Evolutionary conservation across 1,140 invertebrate genomes (phyloP), one percentile per base, ranked within the genome.

Genomic region (Drosophila novamexicana): DNA sequence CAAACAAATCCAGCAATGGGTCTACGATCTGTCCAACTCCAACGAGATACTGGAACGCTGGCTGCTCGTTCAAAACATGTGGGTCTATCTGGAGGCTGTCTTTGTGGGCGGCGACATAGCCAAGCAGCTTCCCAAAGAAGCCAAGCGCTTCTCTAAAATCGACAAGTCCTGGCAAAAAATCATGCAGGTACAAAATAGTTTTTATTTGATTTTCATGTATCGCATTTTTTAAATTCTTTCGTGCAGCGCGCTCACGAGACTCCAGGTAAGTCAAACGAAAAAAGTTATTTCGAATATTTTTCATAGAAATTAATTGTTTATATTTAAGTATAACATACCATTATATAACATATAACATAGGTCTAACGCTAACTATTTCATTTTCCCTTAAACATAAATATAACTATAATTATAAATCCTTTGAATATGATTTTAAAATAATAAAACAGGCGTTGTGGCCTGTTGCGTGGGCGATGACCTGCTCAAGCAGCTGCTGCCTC

Each of bases 101-200:
- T 99, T 99, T 93, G 98, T 99, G 0, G 98, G 98, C 12, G 98
- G 98, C 66, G 98, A 99, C 85, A 99, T 99, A 84, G 98, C 98
- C 9, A 99, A 99, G 92, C 98, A 99, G 91, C 93, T 99, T 50
- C 98, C 98, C 0, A 98, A 97, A 92, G 97, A 98, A 93, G 97
- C 97, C 0, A 97, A 98, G 93, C 95, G 97, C 62, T 99, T 99
- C 93, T 97, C 97, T 18, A 98, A 98, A 93, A 99, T 99, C 72
- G 98, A 99, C 92, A 98, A 99, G 90, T 98, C 97, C 2, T 99
- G 98, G 98, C 97, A 98, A 90, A 99, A 99, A 92, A 98, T 99
- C 32, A 99, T 99, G 98, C 97, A 97, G 68, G 68, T 71, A 58
- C 1, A 16, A 14, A 1, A 36, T 82, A 93, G 97, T 50, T 97